Evolutionary conservation across 2,888 invertebrate genomes (phyloP).

Genomic region (Drosophila fulvimacula): DNA sequence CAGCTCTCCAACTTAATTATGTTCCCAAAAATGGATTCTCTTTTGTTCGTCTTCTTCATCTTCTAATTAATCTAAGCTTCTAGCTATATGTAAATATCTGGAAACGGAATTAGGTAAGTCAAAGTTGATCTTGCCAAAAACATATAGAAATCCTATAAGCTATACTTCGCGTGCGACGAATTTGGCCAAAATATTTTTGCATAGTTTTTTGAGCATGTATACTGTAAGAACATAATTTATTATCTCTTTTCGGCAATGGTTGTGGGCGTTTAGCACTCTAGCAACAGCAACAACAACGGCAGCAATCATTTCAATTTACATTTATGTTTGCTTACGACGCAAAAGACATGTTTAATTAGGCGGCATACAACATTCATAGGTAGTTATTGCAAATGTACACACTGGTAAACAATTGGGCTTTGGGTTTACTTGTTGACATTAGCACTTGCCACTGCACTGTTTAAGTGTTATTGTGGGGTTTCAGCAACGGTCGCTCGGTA

Average conservation of each 20-base stretch:
- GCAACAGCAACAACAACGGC: not conserved
- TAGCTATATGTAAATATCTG: conserved; percentile 16
- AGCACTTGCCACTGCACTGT: conserved; percentile 54
- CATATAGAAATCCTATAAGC: not conserved
- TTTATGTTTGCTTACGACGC: conserved; percentile 41
- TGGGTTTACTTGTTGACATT: conserved; percentile 44
- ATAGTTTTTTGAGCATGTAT: conserved; percentile 34
- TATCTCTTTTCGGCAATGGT: conserved; percentile 24
- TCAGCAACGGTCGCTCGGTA: conserved; percentile 22
- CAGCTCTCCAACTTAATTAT: conserved; percentile 47
- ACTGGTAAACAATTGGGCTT: conserved; percentile 15
- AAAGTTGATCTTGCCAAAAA: conserved; percentile 23
- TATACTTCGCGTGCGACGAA: conserved; percentile 10
- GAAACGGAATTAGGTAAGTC: conserved; percentile 1
- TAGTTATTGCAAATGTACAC: conserved; percentile 6
- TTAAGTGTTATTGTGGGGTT: conserved; percentile 40
- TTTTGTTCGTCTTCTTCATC: conserved; percentile 5
- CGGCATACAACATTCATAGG: conserved; percentile 14
- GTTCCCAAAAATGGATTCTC: conserved; percentile 37
- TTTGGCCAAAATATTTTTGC: conserved; percentile 44
- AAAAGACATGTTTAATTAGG: conserved; percentile 20
- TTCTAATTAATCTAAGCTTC: conserved; percentile 24
- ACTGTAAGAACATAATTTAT: conserved; percentile 48
- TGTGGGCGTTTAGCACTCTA: conserved; percentile 20
- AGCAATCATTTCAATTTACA: conserved; percentile 3